Evolutionary conservation across 2,797 vertebrate genomes (phyloP).

Genomic region (Acanthurus lineatus): DNA sequence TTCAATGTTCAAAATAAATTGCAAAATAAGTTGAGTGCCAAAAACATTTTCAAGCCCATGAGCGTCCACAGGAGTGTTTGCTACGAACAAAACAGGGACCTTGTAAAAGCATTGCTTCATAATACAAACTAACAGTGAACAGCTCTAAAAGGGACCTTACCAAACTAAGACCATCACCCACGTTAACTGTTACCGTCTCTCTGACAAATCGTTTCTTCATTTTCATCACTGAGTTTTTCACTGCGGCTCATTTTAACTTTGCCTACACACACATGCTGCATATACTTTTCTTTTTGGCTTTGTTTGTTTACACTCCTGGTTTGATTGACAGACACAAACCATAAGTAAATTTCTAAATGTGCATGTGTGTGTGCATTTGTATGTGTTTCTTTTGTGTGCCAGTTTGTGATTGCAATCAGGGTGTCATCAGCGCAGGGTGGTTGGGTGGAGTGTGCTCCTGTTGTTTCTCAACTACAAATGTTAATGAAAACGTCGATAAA

Average conservation of each 20-base stretch:
- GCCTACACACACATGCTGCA: background rate
- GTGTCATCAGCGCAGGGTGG: constrained; percentile 62
- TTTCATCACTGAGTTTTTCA: background rate
- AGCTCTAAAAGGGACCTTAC: background rate
- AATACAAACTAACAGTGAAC: background rate
- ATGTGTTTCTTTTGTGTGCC: constrained; percentile 27
- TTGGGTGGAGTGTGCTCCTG: constrained; percentile 54
- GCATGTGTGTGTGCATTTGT: constrained; percentile 9
- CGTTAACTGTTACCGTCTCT: background rate
- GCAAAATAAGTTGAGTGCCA: background rate
- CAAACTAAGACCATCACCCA: background rate
- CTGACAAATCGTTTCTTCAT: background rate
- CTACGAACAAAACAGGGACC: background rate
- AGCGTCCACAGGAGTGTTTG: background rate
- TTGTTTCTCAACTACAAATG: constrained; percentile 55
- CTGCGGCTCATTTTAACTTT: background rate
- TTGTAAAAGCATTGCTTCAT: background rate
- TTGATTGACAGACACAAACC: constrained; percentile 2
- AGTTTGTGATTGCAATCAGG: constrained; percentile 82
- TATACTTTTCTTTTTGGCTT: background rate
- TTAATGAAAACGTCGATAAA: constrained; percentile 56
- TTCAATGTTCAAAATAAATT: background rate
- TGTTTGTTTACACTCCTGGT: background rate
- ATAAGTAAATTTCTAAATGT: constrained; percentile 18
- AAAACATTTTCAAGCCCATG: background rate